These are phyloP conservation scores for Drosophila triauraria DNA, from an alignment of 1,140 invertebrate species.

Conservation along the genomic window DNA sequence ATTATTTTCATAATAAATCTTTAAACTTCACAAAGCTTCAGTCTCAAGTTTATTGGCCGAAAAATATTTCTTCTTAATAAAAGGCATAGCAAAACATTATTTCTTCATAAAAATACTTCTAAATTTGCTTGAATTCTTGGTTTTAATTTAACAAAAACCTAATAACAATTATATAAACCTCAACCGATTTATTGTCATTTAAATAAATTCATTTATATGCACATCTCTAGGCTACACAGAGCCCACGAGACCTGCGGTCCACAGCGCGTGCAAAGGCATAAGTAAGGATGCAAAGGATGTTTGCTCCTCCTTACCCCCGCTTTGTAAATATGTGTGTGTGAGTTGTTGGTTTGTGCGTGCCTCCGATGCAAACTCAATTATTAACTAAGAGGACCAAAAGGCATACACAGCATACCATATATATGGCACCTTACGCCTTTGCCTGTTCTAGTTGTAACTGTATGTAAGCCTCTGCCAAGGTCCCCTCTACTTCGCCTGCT, in stretches of 20 bases:
- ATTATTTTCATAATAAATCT: no score
- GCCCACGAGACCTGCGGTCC: slow-evolving; percentile 17
- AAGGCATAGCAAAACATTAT: no score
- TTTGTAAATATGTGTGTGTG: slow-evolving; percentile 32
- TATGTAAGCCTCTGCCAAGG: slow-evolving; percentile 30
- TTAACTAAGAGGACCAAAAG: slow-evolving; percentile 68
- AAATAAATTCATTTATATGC: background rate
- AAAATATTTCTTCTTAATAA: no score
- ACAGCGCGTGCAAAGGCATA: slow-evolving; percentile 61
- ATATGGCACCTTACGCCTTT: slow-evolving; percentile 50
- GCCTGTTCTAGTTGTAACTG: slow-evolving; percentile 55
- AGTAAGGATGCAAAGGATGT: slow-evolving; percentile 51
- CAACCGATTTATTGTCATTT: background rate
- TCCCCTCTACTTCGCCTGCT: background rate
- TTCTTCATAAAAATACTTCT: no score
- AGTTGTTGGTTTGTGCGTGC: slow-evolving; percentile 60
- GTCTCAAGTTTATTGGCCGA: no score
- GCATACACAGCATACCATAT: slow-evolving; percentile 39
- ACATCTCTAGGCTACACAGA: slow-evolving; percentile 19
- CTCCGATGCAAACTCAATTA: slow-evolving; percentile 79
- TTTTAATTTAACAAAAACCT: no score
- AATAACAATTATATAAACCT: background rate
- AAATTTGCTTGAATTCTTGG: no score
- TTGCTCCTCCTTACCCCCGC: slow-evolving; percentile 14
- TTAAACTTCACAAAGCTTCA: no score